Evolutionary conservation across 2,888 invertebrate genomes (phyloP), one percentile per base, ranked within the genome.

Genomic region (Mallateleia sp.): DNA sequence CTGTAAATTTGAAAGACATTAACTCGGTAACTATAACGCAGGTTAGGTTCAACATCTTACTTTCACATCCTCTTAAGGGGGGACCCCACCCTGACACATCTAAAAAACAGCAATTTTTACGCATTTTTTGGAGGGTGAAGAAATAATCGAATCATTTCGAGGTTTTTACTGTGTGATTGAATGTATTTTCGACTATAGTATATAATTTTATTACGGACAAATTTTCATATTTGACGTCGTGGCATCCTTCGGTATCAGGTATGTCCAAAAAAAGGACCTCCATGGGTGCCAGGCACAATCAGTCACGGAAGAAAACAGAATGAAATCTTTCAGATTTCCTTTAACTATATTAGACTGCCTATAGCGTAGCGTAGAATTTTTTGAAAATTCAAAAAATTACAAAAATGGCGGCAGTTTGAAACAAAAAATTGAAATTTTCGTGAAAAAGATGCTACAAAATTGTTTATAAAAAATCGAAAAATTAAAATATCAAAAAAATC

Each of bases 381-480:
- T 25, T 54, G 54, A 25, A 54, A 25, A 25, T 54, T 54, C 54
- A 25, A 24, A 25, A 54, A 54, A 25, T 25, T 25, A 54, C 3
- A 54, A 54, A 54, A 54, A 25, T 54, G 24, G 11, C 54, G 25
- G 54, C 54, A 25, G 54, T 54, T 54, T 25, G 25, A 54, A 54
- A n/a, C n/a, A 54, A 54, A 52, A 52, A 22, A 6, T 11, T 22
- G 20, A 8, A 20, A 20, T 52, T 52, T 20, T 52, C 52, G 22
- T 52, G 22, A 52, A 52, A 54, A 54, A n/a, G n/a, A 54, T 54
- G 25, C 24, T 54, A 54, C 14, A 11, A 54, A 54, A 54, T 14
- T 25, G 54, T 25, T 54, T 54, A 54, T 54, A 54, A 54, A 54
- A 25, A 54, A 25, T 54, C n/a, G n/a, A n/a, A n/a, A n/a, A n/a